These are phyloP conservation scores for Adelges cooleyi DNA, from an alignment of 1,140 invertebrate species.

Conservation along the genomic window DNA sequence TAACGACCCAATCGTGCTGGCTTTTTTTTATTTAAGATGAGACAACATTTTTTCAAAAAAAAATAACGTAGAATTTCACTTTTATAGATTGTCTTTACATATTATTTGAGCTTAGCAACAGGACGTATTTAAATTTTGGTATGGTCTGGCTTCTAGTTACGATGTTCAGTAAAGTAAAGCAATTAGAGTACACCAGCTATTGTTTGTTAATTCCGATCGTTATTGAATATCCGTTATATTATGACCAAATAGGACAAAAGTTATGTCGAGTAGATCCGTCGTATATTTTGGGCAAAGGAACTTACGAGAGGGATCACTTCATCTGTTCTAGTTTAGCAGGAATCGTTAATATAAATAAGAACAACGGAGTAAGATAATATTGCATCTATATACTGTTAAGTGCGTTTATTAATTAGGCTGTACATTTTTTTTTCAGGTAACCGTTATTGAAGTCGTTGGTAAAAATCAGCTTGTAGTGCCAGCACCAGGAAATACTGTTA, in stretches of 20 bases:
- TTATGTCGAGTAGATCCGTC: conserved; percentile 54
- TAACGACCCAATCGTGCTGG: too few relatives aligned
- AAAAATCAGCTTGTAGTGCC: conserved; percentile 62
- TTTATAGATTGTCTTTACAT: too few relatives aligned
- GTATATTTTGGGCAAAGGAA: conserved; percentile 59
- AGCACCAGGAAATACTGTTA: conserved; percentile 67
- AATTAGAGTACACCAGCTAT: too few relatives aligned
- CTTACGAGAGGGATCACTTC: conserved; percentile 70
- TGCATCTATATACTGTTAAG: neutral
- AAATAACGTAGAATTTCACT: too few relatives aligned
- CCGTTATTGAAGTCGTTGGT: conserved; percentile 54
- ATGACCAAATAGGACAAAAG: conserved; percentile 63
- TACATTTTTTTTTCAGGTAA: conserved; percentile 42
- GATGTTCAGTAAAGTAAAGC: too few relatives aligned
- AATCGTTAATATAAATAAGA: conserved; percentile 48
- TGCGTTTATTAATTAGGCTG: neutral
- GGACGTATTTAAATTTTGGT: too few relatives aligned
- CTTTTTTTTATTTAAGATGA: too few relatives aligned
- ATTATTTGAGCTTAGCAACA: too few relatives aligned
- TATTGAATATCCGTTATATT: too few relatives aligned
- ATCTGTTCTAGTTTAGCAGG: conserved; percentile 74
- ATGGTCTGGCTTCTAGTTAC: too few relatives aligned
- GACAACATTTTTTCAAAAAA: too few relatives aligned
- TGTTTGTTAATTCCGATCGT: too few relatives aligned
- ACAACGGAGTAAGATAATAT: neutral